Conservation (phyloP, 1,140 invertebrate genomes). For the Ditylenchus dipsaci region DNA sequence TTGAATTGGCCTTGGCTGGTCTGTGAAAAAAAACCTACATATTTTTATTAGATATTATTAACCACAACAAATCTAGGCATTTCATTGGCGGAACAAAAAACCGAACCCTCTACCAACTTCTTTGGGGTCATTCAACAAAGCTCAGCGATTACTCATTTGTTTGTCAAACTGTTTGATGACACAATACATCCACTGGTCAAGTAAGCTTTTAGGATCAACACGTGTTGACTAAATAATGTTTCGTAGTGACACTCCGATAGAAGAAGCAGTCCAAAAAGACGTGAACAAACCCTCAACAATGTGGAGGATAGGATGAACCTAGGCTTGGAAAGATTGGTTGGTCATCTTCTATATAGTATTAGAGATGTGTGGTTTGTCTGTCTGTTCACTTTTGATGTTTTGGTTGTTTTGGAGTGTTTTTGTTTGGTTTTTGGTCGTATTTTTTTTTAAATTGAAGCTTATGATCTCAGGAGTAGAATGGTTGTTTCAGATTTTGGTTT, state of each 20-base stretch:
- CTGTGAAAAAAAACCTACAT: not conserved
- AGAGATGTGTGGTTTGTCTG: too few species aligned
- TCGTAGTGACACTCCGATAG: conserved; percentile 76
- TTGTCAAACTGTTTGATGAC: conserved; percentile 89
- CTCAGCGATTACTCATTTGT: conserved; percentile 88
- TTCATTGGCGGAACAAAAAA: conserved; percentile 79
- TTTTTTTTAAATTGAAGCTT: too few species aligned
- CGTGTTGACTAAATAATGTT: too few species aligned
- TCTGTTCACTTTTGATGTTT: too few species aligned
- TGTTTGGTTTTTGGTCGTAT: too few species aligned
- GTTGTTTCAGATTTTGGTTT: too few species aligned
- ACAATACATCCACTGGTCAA: conserved; percentile 79
- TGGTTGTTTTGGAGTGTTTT: too few species aligned
- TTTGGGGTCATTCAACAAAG: conserved; percentile 87
- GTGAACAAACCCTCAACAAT: conserved; percentile 69
- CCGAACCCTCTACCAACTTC: conserved; percentile 80
- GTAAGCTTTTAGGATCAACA: conserved; percentile 64
- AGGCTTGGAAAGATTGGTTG: not conserved
- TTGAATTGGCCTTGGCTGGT: conserved; percentile 81
- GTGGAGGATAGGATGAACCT: not conserved
- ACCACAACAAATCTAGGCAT: conserved; percentile 64
- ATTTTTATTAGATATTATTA: not conserved
- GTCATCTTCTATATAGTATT: too few species aligned
- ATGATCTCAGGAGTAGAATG: too few species aligned
- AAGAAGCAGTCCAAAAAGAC: conserved; percentile 79